phyloP scores from a whole-genome alignment of 1,140 invertebrate species.

The Kradibia gibbosae region DNA sequence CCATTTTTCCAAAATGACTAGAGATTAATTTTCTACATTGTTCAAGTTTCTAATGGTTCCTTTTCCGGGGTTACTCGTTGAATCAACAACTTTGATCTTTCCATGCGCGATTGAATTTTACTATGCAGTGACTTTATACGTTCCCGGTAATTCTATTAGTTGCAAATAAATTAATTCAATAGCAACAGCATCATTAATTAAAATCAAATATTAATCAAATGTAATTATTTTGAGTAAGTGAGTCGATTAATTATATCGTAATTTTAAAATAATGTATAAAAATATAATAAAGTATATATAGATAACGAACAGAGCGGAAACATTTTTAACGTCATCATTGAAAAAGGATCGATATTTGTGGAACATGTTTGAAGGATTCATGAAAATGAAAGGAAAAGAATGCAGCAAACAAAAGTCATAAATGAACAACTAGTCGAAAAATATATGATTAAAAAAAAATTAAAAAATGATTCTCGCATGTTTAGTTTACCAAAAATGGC shows the following conservation, averaged over 20 bases:
- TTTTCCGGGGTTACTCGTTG: constrained; percentile 88
- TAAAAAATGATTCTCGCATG: constrained; percentile 52
- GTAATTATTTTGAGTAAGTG: not conserved
- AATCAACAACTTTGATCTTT: constrained; percentile 88
- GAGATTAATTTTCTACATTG: not conserved
- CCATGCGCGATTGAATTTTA: constrained; percentile 88
- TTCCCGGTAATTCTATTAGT: constrained; percentile 83
- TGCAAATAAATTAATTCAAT: constrained; percentile 42
- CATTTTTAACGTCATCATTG: not conserved
- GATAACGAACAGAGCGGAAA: constrained; percentile 46
- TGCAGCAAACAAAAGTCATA: constrained; percentile 78
- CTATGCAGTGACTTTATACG: constrained; percentile 87
- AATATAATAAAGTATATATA: constrained; percentile 16
- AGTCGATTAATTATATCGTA: not conserved
- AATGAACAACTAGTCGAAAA: constrained; percentile 75
- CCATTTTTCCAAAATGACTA: not conserved
- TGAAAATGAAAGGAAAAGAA: constrained; percentile 64
- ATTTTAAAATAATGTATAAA: not conserved
- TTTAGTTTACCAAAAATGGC: constrained; percentile 49
- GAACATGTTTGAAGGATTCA: constrained; percentile 42
- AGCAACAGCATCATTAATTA: not conserved
- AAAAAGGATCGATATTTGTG: constrained; percentile 18
- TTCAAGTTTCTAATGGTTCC: constrained; percentile 75
- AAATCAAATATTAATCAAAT: not conserved
- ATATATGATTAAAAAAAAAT: constrained; percentile 64